These are phyloP conservation scores for Trichopoda pennipes DNA, from an alignment of 2,888 invertebrate genomes.

Conservation along the genomic window DNA sequence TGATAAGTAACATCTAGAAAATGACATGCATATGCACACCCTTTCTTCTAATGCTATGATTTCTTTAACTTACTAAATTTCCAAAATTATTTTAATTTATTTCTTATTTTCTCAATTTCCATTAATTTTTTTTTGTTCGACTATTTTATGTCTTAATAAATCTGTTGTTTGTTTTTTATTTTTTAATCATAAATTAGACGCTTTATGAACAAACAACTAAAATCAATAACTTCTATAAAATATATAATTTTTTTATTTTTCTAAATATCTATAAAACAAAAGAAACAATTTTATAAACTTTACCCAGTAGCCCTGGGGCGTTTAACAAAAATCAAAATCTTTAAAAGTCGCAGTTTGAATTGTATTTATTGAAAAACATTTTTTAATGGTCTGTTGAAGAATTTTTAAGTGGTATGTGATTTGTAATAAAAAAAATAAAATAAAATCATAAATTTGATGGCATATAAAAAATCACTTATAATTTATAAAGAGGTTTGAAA, in stretches of 20 bases:
- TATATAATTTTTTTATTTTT: slow-evolving; percentile 19
- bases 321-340: slow-evolving; percentile 10
- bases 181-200: slow-evolving; percentile 52
- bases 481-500: neutral
- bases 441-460: slow-evolving; percentile 17
- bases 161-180: slow-evolving; percentile 15
- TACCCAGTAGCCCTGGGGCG: slow-evolving; percentile 11
- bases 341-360: slow-evolving; percentile 47
- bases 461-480: slow-evolving; percentile 15
- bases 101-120: neutral
- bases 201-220: slow-evolving; percentile 54
- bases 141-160: slow-evolving; percentile 19
- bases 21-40: too few species aligned
- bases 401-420: slow-evolving; percentile 10
- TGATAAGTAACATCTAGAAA: too few species aligned
- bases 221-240: slow-evolving; percentile 45
- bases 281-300: slow-evolving; percentile 29
- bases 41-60: too few species aligned
- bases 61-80: too few species aligned
- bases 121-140: neutral
- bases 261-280: slow-evolving; percentile 26
- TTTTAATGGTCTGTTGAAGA: slow-evolving; percentile 33
- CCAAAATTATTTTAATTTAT: neutral
- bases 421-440: slow-evolving; percentile 10
- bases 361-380: slow-evolving; percentile 49